phyloP scores from a whole-genome alignment of 2,113 vertebrate species.

The Tapirus terrestris region DNA sequence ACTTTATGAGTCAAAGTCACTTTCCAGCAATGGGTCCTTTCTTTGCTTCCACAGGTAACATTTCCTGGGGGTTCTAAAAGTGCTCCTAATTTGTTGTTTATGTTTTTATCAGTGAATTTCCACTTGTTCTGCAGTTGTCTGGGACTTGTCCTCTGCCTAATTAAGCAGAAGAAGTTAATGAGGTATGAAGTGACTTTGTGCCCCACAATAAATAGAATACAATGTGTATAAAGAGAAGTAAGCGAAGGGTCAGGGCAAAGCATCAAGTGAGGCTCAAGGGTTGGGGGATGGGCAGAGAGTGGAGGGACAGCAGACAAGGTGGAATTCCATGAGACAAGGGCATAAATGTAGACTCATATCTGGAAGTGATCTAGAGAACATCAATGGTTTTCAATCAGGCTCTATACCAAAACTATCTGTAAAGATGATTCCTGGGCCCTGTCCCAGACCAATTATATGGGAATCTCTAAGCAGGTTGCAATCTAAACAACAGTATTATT shows the following conservation, averaged over 20 bases:
- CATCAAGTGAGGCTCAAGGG: background rate
- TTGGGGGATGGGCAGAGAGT: background rate
- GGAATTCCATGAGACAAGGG: rapidly evolving
- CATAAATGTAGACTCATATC: background rate
- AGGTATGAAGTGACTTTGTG: slow-evolving; percentile 75
- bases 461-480: background rate
- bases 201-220: slow-evolving; percentile 59
- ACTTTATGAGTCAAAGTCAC: background rate
- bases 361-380: background rate
- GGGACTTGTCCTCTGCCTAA: slow-evolving; percentile 78
- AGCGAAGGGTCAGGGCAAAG: background rate
- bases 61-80: background rate
- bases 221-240: background rate
- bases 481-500: background rate
- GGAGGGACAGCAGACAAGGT: background rate
- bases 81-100: background rate
- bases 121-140: slow-evolving; percentile 73
- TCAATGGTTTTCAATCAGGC: background rate
- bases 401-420: background rate
- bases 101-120: slow-evolving; percentile 72
- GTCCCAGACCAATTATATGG: background rate
- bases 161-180: slow-evolving; percentile 85
- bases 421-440: background rate
- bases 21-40: background rate
- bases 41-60: background rate